Conservation (phyloP, 2,888 invertebrate species). For the Poecilus cupreus region DNA sequence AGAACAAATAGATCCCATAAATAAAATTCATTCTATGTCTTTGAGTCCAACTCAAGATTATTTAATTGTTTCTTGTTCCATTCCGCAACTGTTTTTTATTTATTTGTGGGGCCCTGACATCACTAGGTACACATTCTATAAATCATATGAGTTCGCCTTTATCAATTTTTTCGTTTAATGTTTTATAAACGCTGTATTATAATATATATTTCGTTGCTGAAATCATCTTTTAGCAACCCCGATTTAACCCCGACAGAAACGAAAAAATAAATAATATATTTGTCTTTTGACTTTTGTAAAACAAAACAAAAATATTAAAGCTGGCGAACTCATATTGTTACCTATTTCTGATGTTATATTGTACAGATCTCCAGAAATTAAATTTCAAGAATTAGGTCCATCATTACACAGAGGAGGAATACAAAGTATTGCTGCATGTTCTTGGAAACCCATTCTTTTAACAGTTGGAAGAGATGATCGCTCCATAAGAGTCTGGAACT, state of each 20-base stretch:
- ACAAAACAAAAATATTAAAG: no score
- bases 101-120: slow-evolving; percentile 80
- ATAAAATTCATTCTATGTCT: slow-evolving; percentile 76
- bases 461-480: slow-evolving; percentile 87
- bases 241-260: no score
- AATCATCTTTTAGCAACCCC: no score
- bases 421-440: slow-evolving; percentile 86
- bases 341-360: no score
- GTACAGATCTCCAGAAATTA: slow-evolving; percentile 72
- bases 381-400: slow-evolving; percentile 82
- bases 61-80: slow-evolving; percentile 79
- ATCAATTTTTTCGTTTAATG: no score
- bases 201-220: no score
- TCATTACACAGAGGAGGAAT: slow-evolving; percentile 88
- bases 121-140: slow-evolving; percentile 72
- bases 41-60: slow-evolving; percentile 78
- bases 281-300: no score
- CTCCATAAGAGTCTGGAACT: slow-evolving; percentile 94
- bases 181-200: no score
- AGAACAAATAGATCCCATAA: slow-evolving; percentile 70
- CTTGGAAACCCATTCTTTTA: slow-evolving; percentile 93
- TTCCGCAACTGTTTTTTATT: slow-evolving; percentile 82
- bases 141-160: no score
- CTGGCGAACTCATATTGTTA: no score
- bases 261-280: no score